Base-by-base conservation (phyloP, 2,888 invertebrate genomes). In the Lithophane leautieri region DNA sequence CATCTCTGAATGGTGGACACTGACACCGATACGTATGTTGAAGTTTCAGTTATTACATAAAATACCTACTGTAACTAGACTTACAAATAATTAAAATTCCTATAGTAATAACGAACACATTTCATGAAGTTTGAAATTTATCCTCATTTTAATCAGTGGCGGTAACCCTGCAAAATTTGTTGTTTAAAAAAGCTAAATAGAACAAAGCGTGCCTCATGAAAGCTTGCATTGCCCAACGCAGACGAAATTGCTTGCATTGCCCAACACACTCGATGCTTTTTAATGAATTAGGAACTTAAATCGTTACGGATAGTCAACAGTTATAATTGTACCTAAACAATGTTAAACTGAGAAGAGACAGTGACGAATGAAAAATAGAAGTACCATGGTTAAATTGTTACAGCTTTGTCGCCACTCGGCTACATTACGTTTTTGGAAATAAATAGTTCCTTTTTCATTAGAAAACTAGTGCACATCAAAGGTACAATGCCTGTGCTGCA, bases 111-210 rank as follows among this genome's bases (percentile, higher is more conserved):
- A 25, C 8, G 16, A 22, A 16, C 40, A 16, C 16, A 19, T 71
- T 52, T 58, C 1, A 44, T 22, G 60, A 69, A 14, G 52, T 12
- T 34, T 6, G 28, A 22, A 40, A 25, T 44, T 12, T n/a, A n/a
- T 25, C 19, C 58, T 47, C 12, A 25, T 74, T 50, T 42, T 19
- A 14, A 34, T 42, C 28, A 40, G 22, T 11, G 7, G 2, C 19
- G 47, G 25, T 47, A 60, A 60, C 14, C 14, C 11, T 22, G 22
- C n/a, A 25, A 62, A 66, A 14, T 44, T 56, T 67, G 8, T 75
- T 81, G 19, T 65, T 42, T 81, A 14, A 62, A 76, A 76, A 67
- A 50, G 16, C 25, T 52, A 62, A 42, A 50, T 34, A 42, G 4
- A 62, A 28, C 34, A 66, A 62, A 56, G 50, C 25, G 66, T 44